phyloP scores from a whole-genome alignment of 2,888 invertebrate species.

The Eupithecia inturbata region DNA sequence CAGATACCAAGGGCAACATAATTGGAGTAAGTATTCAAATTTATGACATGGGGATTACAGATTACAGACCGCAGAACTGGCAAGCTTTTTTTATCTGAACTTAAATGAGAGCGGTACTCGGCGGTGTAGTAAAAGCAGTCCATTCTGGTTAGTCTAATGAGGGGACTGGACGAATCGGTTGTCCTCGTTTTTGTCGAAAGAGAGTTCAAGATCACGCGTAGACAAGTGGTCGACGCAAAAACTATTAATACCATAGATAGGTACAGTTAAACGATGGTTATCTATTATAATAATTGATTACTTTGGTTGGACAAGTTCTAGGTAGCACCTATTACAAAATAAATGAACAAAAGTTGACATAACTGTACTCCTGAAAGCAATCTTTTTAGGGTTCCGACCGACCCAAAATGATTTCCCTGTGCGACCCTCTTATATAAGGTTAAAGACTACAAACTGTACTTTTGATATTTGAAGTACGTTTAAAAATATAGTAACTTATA shows the following conservation, averaged over 20 bases:
- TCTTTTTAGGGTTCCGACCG: no score
- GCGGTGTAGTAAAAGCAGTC: slow-evolving; percentile 15
- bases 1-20: not conserved
- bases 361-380: no score
- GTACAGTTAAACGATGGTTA: no score
- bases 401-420: no score
- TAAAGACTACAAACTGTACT: no score
- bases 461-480: no score
- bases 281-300: no score
- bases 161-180: slow-evolving; percentile 4
- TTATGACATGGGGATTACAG: not conserved
- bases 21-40: slow-evolving; percentile 1
- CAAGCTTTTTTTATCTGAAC: not conserved
- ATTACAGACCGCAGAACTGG: not conserved
- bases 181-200: slow-evolving; percentile 18
- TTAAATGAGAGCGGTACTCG: not conserved
- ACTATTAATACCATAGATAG: not conserved
- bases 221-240: slow-evolving; percentile 15
- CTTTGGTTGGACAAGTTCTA: no score
- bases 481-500: no score
- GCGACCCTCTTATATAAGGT: no score
- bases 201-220: slow-evolving; percentile 26
- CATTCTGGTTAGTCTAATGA: slow-evolving; percentile 27
- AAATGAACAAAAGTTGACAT: no score
- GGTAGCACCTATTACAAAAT: no score